These are phyloP conservation scores for Atta colombica DNA, from an alignment of 1,140 invertebrate genomes.

Conservation along the genomic window DNA sequence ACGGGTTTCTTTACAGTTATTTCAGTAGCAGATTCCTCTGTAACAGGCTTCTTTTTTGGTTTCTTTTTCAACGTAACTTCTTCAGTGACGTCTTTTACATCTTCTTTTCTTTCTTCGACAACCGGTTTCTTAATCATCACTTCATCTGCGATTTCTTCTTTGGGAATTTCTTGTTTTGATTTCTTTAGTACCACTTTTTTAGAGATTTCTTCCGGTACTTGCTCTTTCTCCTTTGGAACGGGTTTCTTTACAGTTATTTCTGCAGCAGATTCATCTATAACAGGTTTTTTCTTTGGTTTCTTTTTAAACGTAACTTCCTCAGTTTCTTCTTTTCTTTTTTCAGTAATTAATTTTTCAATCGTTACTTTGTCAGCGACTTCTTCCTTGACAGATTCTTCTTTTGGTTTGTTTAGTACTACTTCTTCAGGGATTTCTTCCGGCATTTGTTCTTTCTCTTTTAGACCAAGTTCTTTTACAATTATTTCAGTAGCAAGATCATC, in stretches of 20 bases:
- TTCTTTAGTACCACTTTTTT: conserved; percentile 82
- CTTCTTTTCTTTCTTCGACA: conserved; percentile 78
- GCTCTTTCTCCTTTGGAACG: conserved; percentile 66
- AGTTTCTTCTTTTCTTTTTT: conserved; percentile 63
- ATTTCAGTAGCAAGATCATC: conserved; percentile 73
- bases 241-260: conserved; percentile 82
- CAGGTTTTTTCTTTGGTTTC: conserved; percentile 84
- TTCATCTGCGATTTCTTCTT: conserved; percentile 82
- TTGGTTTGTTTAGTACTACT: conserved; percentile 79
- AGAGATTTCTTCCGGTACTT: conserved; percentile 76
- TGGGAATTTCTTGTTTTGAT: conserved; percentile 83
- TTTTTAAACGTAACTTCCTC: conserved; percentile 74
- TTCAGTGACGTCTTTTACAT: conserved; percentile 82
- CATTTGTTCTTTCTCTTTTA: conserved; percentile 69
- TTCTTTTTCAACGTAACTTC: conserved; percentile 79
- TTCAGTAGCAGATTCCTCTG: conserved; percentile 77
- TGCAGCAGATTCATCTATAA: conserved; percentile 79
- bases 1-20: conserved; percentile 79
- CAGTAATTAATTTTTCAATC: conserved; percentile 77
- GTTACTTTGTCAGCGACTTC: conserved; percentile 79
- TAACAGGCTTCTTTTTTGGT: conserved; percentile 69
- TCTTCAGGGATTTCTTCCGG: conserved; percentile 76
- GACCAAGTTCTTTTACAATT: conserved; percentile 67
- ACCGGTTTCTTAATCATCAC: conserved; percentile 85
- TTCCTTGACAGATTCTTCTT: conserved; percentile 72